Conservation (phyloP, 1,140 invertebrate species). For the Leucophenga varia region DNA sequence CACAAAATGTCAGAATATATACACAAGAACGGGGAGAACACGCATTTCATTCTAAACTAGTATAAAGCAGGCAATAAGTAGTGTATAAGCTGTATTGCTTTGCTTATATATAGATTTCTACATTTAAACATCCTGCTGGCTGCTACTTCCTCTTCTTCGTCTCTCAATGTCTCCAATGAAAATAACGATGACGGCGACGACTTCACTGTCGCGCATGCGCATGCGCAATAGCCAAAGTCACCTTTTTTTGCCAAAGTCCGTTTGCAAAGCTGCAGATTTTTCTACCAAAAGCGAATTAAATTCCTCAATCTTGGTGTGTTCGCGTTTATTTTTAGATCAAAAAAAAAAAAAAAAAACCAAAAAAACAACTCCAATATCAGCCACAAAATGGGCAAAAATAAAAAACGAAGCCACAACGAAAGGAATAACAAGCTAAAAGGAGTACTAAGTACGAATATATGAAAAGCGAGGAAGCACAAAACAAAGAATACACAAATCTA, state of each 20-base stretch:
- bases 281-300: slow-evolving; percentile 54
- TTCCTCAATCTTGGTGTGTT: slow-evolving; percentile 51
- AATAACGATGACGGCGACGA: no score
- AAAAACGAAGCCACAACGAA: no score
- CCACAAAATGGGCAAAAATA: no score
- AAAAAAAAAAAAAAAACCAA: slow-evolving; percentile 20
- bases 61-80: no score
- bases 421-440: no score
- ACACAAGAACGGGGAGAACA: no score
- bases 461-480: slow-evolving; percentile 11
- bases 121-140: no score
- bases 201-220: not conserved
- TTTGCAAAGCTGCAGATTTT: slow-evolving; percentile 52
- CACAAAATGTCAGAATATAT: no score
- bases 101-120: no score
- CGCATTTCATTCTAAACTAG: no score
- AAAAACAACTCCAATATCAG: slow-evolving; percentile 7
- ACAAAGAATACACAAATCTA: slow-evolving; percentile 31
- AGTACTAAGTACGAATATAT: slow-evolving; percentile 1
- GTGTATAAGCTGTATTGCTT: slow-evolving; percentile 6
- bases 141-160: no score
- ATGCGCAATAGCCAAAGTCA: not conserved
- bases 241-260: slow-evolving; percentile 40
- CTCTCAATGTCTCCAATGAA: no score
- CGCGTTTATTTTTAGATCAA: slow-evolving; percentile 50